Evolutionary conservation across 2,888 invertebrate species (phyloP), one percentile per base, ranked within the genome.

Genomic region (Sphecodes monilicornis): DNA sequence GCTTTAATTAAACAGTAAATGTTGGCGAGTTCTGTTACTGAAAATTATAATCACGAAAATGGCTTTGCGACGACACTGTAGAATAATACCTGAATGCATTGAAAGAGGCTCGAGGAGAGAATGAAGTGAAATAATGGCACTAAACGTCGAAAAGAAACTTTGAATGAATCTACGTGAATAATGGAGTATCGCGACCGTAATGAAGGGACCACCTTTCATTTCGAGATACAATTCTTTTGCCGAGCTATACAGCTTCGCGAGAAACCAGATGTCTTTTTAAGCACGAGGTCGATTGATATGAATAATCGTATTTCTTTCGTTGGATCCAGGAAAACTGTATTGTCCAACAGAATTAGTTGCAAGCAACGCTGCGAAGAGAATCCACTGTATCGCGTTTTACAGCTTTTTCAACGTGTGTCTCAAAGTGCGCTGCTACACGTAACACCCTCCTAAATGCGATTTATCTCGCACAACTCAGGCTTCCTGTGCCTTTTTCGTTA

Each of bases 401-500:
- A 69, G 78, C 60, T 76, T 72, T 72, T 39, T 60, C 50, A 60
- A 78, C n/a, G 36, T 70, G n/a, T 54, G 39, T 43, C 77, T 64
- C 13, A n/a, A 77, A 64, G 29, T 74, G 54, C 46, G 11, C 78
- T 66, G 4, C 57, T 57, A 78, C 13, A 50, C 71, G 50, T 13
- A 29, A 71, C 36, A 41, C 29, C 32, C 22, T 41, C 22, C n/a
- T 26, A 81, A 80, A 81, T 54, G 46, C 43, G 50, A 75, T 29
- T 41, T 54, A 70, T 43, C 54, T 82, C 71, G 64, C 54, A 39
- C 41, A 32, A 36, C 18, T 73, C 69, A 50, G 36, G 43, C 71
- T 60, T 39, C 54, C 72, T 73, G 79, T 57, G 76, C 68, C 78
- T 68, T 75, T 70, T 10, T 11, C 70, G 41, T 43, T 39, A 84